Evolutionary conservation across 2,888 invertebrate species (phyloP), one percentile per base, ranked within the genome.

Genomic region (Ichneumon xanthorius): DNA sequence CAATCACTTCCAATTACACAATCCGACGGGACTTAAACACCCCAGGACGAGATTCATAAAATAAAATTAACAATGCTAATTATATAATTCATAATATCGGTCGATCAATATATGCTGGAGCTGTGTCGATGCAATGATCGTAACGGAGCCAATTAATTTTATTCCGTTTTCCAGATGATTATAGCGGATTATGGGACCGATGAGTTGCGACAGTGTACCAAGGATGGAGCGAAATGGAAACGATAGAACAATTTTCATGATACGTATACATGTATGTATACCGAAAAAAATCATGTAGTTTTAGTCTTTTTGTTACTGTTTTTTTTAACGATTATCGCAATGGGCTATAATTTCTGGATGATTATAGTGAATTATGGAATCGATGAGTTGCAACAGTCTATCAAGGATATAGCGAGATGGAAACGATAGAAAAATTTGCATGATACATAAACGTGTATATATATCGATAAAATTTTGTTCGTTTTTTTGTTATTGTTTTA

Each of bases 81-180:
- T 58, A 11, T 26, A 11, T n/a, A n/a, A 58, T 58, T 22, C 4
- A 58, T 14, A 14, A 11, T 58, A 22, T 58, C 55, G 11, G 55
- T 58, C 9, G 22, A 58, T 58, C 22, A 11, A 22, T 58, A 11
- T 11, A 14, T 9, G 9, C 22, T 26, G 1, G 4, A 45, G 45
- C 55, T 48, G 22, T 53, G 16, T 19, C 9, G 22, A 75, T 55
- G 53, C 48, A 58, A 58, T 67, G 9, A 63, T 81, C 68, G n/a
- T 45, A 84, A 84, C 84, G 84, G 84, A 84, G 84, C 84, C 84
- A 84, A 81, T 78, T 33, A 73, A 84, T 75, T 55, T 63, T 84
- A 81, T 84, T 84, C 84, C 84, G 84, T 84, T 84, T 78, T 67
- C n/a, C 22, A 50, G 22, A 7, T 76, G 65, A 82, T 72, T 3